Conservation (phyloP, 2,797 vertebrate species). For the Sternotherus odoratus region DNA sequence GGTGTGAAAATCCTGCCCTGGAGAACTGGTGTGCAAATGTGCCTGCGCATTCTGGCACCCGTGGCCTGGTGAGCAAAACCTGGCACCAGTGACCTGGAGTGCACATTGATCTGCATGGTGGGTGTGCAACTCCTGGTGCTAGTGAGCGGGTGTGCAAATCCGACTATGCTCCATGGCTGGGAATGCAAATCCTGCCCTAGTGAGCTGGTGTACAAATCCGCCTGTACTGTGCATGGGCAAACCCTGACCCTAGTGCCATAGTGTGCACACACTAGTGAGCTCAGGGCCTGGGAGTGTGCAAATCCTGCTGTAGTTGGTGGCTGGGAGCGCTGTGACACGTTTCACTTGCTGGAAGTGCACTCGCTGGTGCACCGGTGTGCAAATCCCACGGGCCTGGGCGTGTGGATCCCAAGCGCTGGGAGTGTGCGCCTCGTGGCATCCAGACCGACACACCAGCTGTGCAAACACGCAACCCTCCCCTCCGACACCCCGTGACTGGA, state of each 20-base stretch:
- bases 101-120: no score
- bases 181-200: neutral
- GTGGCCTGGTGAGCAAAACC: neutral
- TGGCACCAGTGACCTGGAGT: neutral
- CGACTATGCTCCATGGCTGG: no score
- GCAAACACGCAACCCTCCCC: neutral
- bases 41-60: neutral
- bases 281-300: neutral
- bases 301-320: neutral
- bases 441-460: neutral
- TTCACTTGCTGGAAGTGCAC: neutral
- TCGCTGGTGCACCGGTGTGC: neutral
- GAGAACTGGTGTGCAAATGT: neutral
- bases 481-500: rapidly evolving
- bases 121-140: neutral
- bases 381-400: neutral
- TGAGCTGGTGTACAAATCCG: neutral
- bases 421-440: neutral
- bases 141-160: neutral
- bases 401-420: neutral
- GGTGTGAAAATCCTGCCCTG: no score
- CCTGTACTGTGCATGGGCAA: neutral
- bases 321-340: neutral
- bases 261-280: neutral
- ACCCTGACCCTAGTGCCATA: neutral